Evolutionary conservation across 2,888 invertebrate species (phyloP), one percentile per base, ranked within the genome.

Genomic region (Euzophera pinguis): DNA sequence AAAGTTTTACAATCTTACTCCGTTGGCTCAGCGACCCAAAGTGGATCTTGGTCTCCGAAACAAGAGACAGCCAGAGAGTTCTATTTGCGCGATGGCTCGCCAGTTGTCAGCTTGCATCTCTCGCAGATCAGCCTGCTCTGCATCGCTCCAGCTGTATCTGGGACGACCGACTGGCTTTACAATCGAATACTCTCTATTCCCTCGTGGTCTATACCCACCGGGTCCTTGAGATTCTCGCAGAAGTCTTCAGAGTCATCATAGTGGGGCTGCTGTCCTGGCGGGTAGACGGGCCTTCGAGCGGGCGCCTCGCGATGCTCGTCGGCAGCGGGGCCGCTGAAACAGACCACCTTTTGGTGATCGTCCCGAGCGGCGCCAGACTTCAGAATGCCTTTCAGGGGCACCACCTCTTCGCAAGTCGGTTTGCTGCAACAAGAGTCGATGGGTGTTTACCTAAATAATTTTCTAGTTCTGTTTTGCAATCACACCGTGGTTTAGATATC

Each of bases 321-420:
- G 0, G 75, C 55, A n/a, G 81, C 76, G 0, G 90, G 87, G 0
- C 85, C 90, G 54, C 71, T 89, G 75, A 90, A 90, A 75, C 89
- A 90, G 12, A 90, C 88, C 59, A 90, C 78, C 65, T 87, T 88
- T 67, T 89, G 90, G 59, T 89, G 86, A 57, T 89, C 90, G 14
- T 87, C 88, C 9, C 75, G 73, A 7, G 87, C 75, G 0, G 68
- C 71, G 8, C 86, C 81, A 0, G 90, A 82, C 60, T 85, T 88
- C 5, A 90, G 71, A 37, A 89, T 90, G 47, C 90, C 90, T 54
- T 84, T 90, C 12, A 90, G 66, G 0, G 90, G 90, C 34, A 69
- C 4, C 0, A 87, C 62, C 53, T 69, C 69, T 35, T 89, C 85
- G 63, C 81, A 78, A 1, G 70, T 67, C 1, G 85, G 85, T 57